Evolutionary conservation across 2,888 invertebrate species (phyloP), one percentile per base, ranked within the genome.

Genomic region (Proisotoma minuta): DNA sequence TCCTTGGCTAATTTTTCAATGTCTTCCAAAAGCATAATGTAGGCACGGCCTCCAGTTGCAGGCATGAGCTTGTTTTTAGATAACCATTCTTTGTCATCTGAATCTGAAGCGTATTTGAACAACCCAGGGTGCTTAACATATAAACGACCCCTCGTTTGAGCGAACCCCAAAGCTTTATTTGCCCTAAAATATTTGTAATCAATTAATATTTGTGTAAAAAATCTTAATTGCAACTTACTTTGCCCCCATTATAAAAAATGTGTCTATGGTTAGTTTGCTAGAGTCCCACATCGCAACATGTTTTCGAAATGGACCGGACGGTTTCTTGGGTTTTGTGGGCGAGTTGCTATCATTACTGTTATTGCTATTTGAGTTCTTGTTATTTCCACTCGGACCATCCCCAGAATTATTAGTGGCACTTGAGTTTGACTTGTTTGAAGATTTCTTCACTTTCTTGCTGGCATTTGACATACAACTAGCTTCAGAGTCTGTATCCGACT

Each of bases 81-180:
- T 56, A 90, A 81, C 89, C 89, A 89, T 75, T 88, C 87, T 75
- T 89, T 88, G 75, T 90, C 90, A 66, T 87, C 86, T 57, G 85
- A 85, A 75, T 90, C 90, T 3, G 88, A 88, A 23, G 86, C 85
- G 77, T 89, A 90, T 75, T 87, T 82, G 56, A 88, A 84, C 49
- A 89, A 76, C 50, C 87, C 87, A 3, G 89, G 86, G 78, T 89
- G 89, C 75, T 88, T 84, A 1, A 87, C 85, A 75, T 88, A 89
- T 12, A 89, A 77, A 3, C 88, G 81, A 0, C 89, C 88, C 68
- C 88, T 81, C 1, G 88, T 86, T 73, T 87, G 86, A 10, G 88
- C 88, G 71, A 87, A 82, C 1, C 89, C 89, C 57, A 89, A 78
- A 18, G 85, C 85, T 78, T 86, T 86, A 75, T 85, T 85, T 43